Percentiles rank a stretch among this genome's conserved stretches.
These are phyloP conservation scores for Microchirus variegatus DNA, from an alignment of 2,797 vertebrate species.

Conservation along the genomic window DNA sequence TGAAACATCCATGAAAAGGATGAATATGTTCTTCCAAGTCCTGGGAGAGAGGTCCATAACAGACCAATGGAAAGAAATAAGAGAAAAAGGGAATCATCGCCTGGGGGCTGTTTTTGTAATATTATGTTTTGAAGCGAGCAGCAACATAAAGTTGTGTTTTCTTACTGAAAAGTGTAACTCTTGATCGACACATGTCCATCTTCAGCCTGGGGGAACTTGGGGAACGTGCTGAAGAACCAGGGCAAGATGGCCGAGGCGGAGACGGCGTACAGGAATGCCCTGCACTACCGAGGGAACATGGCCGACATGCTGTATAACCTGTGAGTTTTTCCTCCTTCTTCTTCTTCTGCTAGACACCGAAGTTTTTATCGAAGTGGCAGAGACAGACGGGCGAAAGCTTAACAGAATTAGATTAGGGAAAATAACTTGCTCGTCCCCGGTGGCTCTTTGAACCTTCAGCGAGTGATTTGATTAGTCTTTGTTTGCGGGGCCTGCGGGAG, in stretches of 20 bases:
- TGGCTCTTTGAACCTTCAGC: constrained; percentile 50
- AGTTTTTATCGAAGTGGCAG: no score
- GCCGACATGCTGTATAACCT: constrained; percentile 99
- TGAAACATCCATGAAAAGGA: no score
- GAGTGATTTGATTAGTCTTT: constrained; percentile 65
- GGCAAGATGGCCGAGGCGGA: constrained; percentile 95
- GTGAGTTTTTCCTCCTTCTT: constrained; percentile 83
- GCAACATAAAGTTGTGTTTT: not conserved
- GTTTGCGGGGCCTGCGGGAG: constrained; percentile 24
- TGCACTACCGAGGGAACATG: constrained; percentile 99
- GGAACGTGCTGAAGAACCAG: constrained; percentile 96
- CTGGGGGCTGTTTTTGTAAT: not conserved
- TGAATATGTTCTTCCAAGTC: no score
- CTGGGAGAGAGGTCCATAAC: no score
- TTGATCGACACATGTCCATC: constrained; percentile 54
- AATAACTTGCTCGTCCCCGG: constrained; percentile 41
- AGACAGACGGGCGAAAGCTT: constrained; percentile 1
- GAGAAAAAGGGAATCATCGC: no score
- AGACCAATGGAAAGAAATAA: no score
- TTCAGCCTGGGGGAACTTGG: constrained; percentile 94
- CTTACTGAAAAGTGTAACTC: constrained; percentile 18
- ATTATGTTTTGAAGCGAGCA: not conserved
- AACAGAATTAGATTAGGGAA: constrained; percentile 50
- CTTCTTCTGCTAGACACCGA: constrained; percentile 16
- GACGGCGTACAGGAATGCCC: constrained; percentile 94